Percentiles rank a stretch among this genome's conserved stretches.
phyloP scores from a whole-genome alignment of 1,140 invertebrate species.

The Heliconius hewitsoni region DNA sequence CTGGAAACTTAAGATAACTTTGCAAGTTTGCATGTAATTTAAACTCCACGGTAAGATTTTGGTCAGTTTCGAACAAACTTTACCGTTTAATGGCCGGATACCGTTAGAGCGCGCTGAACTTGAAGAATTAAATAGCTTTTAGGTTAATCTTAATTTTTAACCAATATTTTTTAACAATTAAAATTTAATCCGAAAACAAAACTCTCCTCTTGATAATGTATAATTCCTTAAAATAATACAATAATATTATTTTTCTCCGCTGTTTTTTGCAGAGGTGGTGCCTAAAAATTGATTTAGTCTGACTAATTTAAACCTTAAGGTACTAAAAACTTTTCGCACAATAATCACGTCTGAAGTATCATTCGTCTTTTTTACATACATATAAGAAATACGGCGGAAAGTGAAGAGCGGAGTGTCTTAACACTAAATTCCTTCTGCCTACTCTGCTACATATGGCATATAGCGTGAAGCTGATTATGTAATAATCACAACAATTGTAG shows the following conservation, averaged over 20 bases:
- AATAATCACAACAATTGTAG: too few relatives aligned
- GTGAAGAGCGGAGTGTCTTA: too few relatives aligned
- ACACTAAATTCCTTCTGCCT: too few relatives aligned
- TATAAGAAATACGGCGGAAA: too few relatives aligned
- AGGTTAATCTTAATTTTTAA: not conserved
- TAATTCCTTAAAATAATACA: too few relatives aligned
- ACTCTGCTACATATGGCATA: too few relatives aligned
- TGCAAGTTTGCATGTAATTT: constrained; percentile 6
- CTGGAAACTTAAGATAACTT: constrained; percentile 8
- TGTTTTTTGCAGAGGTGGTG: too few relatives aligned
- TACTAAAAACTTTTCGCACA: not conserved
- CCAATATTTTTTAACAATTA: not conserved
- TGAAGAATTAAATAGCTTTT: not conserved
- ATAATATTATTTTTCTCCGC: too few relatives aligned
- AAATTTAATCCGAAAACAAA: not conserved
- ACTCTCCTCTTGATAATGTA: too few relatives aligned
- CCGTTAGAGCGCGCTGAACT: not conserved
- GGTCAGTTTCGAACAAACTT: constrained; percentile 14
- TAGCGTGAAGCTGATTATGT: too few relatives aligned
- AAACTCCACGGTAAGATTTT: constrained; percentile 12
- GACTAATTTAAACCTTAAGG: not conserved
- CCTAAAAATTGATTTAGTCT: not conserved
- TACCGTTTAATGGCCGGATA: constrained; percentile 1
- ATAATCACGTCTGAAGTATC: not conserved
- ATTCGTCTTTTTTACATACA: not conserved